Evolutionary conservation across 2,113 vertebrate genomes (phyloP).

Genomic region (Equus quagga): DNA sequence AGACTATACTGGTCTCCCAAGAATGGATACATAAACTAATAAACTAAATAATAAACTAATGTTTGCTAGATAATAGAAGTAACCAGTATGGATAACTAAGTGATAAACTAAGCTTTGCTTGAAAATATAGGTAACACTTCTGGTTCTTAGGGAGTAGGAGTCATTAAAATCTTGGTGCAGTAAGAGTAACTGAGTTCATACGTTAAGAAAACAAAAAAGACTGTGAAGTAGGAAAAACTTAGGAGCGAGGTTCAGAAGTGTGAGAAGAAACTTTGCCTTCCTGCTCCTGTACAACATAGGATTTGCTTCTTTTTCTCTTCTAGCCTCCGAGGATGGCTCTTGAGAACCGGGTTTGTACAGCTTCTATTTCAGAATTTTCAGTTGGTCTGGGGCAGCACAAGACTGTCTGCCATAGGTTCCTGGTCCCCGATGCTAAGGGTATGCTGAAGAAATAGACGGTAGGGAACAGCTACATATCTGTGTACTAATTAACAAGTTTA

Average conservation of each 20-base stretch:
- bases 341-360: background rate
- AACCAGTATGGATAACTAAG: background rate
- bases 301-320: background rate
- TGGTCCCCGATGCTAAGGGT: background rate
- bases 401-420: background rate
- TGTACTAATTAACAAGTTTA: background rate
- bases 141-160: background rate
- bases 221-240: background rate
- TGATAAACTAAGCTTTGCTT: background rate
- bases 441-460: background rate
- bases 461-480: background rate
- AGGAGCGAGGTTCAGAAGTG: background rate
- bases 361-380: background rate
- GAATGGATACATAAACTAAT: background rate
- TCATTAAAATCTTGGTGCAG: background rate
- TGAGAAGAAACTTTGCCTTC: background rate
- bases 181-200: constrained; percentile 20
- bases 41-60: constrained; percentile 10
- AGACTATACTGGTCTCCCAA: background rate
- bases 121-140: background rate
- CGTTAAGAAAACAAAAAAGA: background rate
- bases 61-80: background rate
- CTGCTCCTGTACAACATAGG: background rate
- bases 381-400: background rate
- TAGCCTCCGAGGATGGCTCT: background rate